Base-by-base conservation (phyloP, 2,797 vertebrate genomes). In the Pithecia hirsuta region DNA sequence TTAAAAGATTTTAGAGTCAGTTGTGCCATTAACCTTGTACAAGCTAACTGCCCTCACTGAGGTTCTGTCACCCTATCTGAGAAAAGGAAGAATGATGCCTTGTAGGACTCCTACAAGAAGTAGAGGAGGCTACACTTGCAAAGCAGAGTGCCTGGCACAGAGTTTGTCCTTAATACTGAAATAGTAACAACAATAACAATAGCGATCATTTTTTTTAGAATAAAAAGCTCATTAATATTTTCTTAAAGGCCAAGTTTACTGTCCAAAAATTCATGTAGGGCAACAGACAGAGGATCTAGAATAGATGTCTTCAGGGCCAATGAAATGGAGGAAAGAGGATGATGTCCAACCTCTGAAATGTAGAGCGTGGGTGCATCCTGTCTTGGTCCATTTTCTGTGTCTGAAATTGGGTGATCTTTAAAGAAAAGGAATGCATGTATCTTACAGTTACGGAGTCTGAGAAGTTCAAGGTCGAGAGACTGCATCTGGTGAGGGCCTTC, bases 101-200 rank as follows among this genome's bases (percentile, higher is more conserved):
- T 6, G 3, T 0, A 1, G 36, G 50, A 30, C 0, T 5, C 15
- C 26, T 14, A 1, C 1, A 2, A 80, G 41, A 28, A 28, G 26
- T 2, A 36, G 41, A 30, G 0, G 39, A 4, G n/a, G 7, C 5
- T 4, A 17, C 19, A 10, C 5, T 0, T 0, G 10, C 15, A 4
- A 0, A 11, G 50, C 2, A 2, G 46, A 41, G 78, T 6, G 14
- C 46, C 7, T 14, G 75, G 57, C 14, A 24, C 30, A 81, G 33
- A 57, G 50, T 14, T 82, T 46, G 81, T 2, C 7, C 50, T 41
- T 30, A 8, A n/a, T 0, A 52, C 30, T 17, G 12, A 74, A 44
- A 67, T 1, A 39, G 24, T 1, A 75, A 55, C 0, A 8, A 28
- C 70, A 39, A 4, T 9, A 75, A 52, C 22, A 20, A 19, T 0